Evolutionary conservation across 2,888 invertebrate genomes (phyloP), one percentile per base, ranked within the genome.

Genomic region (Elaeidobius kamerunicus): DNA sequence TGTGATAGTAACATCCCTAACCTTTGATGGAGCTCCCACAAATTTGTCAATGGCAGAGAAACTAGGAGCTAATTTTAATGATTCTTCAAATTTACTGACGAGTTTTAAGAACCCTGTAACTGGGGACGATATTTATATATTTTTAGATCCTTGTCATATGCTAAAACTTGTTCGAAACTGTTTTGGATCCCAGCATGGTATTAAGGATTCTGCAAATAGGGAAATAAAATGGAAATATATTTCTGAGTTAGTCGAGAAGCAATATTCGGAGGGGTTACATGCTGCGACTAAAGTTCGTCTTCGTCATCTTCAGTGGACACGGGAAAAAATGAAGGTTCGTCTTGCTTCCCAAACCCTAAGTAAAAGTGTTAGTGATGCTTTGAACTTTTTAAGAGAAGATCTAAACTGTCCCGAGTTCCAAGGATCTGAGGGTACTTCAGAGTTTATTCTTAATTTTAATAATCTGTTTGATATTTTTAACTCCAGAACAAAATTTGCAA

Each of bases 1-100:
- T n/a, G 50, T 60, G n/a, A 50, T 27, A 17, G 48, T 63, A 3
- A 51, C 51, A 3, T 59, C 58, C 3, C 1, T 64, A 27, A 63
- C 63, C 17, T 63, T 63, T 58, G 64, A 64, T 59, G 62, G 60
- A 7, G 57, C 61, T 20, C 40, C 59, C 34, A 36, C 50, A 5
- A 64, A 63, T 55, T 46, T 64, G n/a, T 34, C 39, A 2, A 56
- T 58, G 56, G 55, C 56, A 14, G 9, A 41, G n/a, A 9, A 41
- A 23, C 42, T 61, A 30, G 60, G 58, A 4, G 54, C 58, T 19
- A 9, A 46, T 51, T 51, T 61, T 32, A 34, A 12, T 5, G 30
- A 60, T 41, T 20, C 44, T 11, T 3, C 12, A 1, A 32, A 30
- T 28, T 44, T 57, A 23, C 47, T 52, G 47, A 30, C 30, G n/a